Conservation (phyloP, 2,797 vertebrate genomes). For the Crocidura indochinensis region DNA sequence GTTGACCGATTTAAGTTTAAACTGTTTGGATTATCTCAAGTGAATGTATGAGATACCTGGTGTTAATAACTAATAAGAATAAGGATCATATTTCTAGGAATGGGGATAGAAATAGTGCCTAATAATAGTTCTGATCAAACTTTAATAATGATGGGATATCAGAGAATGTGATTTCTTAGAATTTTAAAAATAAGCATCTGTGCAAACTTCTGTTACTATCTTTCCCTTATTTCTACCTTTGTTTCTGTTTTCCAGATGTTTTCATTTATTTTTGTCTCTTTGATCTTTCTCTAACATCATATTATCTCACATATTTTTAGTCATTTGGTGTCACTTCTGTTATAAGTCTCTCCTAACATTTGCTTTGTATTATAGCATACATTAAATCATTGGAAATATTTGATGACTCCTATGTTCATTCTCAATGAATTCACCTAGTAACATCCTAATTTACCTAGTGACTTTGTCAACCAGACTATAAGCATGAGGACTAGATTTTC, state of each 20-base stretch:
- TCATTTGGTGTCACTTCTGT: conserved; percentile 13
- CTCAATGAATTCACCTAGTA: not conserved
- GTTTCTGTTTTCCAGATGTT: not conserved
- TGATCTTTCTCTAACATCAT: not conserved
- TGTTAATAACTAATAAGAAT: conserved; percentile 60
- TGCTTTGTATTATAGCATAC: not conserved
- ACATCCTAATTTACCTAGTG: conserved; percentile 17
- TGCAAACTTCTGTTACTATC: conserved; percentile 21
- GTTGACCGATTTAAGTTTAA: conserved; percentile 25
- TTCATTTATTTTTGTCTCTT: conserved; percentile 35
- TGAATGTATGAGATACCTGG: conserved; percentile 68
- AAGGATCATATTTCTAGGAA: conserved; percentile 50
- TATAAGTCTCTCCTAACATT: not conserved
- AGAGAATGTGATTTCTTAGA: conserved; percentile 39
- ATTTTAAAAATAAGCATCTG: conserved; percentile 30
- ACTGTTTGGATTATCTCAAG: conserved; percentile 57
- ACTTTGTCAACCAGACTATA: not conserved
- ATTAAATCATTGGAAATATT: conserved; percentile 5
- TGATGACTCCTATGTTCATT: conserved; percentile 6
- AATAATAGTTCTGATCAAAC: conserved; percentile 62
- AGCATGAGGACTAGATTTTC: conserved; percentile 14
- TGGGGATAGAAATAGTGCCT: not conserved
- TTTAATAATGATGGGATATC: conserved; percentile 46
- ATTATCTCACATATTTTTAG: conserved; percentile 44
- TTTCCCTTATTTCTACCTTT: too few species aligned